phyloP scores from a whole-genome alignment of 1,140 invertebrate species.

The Phocides pigmalion region DNA sequence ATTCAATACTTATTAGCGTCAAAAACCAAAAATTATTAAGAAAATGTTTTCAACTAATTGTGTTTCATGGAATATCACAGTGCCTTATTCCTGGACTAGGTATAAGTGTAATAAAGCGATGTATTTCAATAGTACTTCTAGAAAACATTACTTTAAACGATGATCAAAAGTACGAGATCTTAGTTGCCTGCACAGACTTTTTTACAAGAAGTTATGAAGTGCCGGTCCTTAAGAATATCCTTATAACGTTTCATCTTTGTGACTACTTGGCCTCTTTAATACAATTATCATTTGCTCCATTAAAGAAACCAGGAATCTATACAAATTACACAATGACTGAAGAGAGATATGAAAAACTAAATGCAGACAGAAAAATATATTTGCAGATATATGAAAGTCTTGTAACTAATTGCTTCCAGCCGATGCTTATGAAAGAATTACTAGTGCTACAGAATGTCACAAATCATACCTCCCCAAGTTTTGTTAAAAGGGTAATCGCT shows the following conservation, averaged over 20 bases:
- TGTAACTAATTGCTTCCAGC: conserved; percentile 84
- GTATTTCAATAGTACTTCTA: conserved; percentile 48
- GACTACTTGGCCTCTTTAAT: conserved; percentile 87
- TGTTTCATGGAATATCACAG: conserved; percentile 86
- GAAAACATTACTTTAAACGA: conserved; percentile 54
- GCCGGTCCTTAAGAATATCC: conserved; percentile 74
- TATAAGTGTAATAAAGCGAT: conserved; percentile 79
- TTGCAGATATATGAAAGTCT: conserved; percentile 82
- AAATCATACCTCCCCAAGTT: conserved; percentile 85
- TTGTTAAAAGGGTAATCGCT: conserved; percentile 86
- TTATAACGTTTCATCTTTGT: conserved; percentile 78
- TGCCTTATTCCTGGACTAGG: conserved; percentile 88
- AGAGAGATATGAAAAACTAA: conserved; percentile 83
- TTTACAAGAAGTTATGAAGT: conserved; percentile 61
- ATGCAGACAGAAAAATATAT: conserved; percentile 83
- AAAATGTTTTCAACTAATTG: conserved; percentile 84
- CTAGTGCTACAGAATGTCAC: conserved; percentile 86
- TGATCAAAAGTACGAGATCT: conserved; percentile 72
- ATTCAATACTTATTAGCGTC: conserved; percentile 84
- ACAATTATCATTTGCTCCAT: conserved; percentile 87
- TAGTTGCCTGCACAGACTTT: conserved; percentile 65
- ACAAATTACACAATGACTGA: conserved; percentile 79
- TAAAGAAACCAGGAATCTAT: conserved; percentile 84
- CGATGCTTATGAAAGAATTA: conserved; percentile 87
- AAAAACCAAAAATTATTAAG: conserved; percentile 84